Percentiles rank a stretch among this genome's conserved stretches.
phyloP scores from a whole-genome alignment of 2,797 vertebrate genomes.

The Halcyon leucocephala region DNA sequence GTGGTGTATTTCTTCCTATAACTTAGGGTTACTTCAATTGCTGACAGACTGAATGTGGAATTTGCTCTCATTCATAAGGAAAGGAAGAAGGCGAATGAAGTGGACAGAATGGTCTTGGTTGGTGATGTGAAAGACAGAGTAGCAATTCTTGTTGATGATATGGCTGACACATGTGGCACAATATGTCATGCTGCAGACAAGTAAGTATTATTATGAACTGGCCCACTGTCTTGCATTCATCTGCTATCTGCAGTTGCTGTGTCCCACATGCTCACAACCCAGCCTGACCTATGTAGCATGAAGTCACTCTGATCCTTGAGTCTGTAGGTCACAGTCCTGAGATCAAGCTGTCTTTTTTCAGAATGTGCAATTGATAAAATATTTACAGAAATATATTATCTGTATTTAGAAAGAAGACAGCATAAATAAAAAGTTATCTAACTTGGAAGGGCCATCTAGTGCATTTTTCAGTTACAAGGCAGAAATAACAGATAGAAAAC shows the following conservation, averaged over 20 bases:
- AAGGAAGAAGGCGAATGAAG: slow-evolving; percentile 94
- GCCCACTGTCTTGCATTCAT: not conserved
- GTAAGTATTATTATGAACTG: slow-evolving; percentile 73
- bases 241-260: no score
- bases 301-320: not conserved
- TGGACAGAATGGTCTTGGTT: slow-evolving; percentile 95
- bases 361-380: not conserved
- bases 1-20: not conserved
- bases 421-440: not conserved
- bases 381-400: not conserved
- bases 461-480: not conserved
- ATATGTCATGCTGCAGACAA: slow-evolving; percentile 94
- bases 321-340: not conserved
- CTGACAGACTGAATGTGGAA: slow-evolving; percentile 93
- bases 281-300: not conserved
- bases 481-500: not conserved
- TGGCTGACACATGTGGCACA: slow-evolving; percentile 96
- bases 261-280: not conserved
- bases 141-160: slow-evolving; percentile 94
- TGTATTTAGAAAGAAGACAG: not conserved
- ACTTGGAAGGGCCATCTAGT: not conserved
- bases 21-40: slow-evolving; percentile 93
- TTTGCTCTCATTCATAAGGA: slow-evolving; percentile 97
- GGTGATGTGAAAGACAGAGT: slow-evolving; percentile 93
- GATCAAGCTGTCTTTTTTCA: not conserved